Percentiles rank a stretch among this genome's conserved stretches.
phyloP scores from a whole-genome alignment of 2,888 invertebrate species.

The Eupithecia insigniata region DNA sequence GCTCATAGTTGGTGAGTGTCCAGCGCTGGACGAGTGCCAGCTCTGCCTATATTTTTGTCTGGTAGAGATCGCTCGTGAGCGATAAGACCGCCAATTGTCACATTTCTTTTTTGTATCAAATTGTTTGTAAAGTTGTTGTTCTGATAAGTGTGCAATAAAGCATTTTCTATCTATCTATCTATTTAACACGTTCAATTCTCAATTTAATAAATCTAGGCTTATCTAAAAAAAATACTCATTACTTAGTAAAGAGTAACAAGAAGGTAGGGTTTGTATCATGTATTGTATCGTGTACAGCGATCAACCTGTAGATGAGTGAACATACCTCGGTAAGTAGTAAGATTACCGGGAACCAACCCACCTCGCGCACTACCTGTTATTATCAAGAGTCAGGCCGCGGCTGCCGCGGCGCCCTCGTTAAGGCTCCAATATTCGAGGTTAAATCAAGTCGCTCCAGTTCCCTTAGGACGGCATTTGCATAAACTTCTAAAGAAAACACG shows the following conservation, averaged over 20 bases:
- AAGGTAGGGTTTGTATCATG: no score
- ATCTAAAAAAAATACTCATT: not conserved
- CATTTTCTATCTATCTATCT: no score
- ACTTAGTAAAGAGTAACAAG: not conserved
- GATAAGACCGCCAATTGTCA: no score
- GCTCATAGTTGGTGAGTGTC: not conserved
- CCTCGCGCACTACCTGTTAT: not conserved
- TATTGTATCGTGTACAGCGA: not conserved
- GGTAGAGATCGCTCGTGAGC: no score
- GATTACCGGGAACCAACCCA: not conserved
- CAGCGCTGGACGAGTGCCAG: not conserved
- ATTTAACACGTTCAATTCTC: no score
- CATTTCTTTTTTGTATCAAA: no score
- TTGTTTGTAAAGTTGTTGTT: no score
- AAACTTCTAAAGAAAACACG: constrained; percentile 26
- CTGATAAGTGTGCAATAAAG: no score
- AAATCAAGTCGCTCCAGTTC: constrained; percentile 21
- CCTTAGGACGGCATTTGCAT: constrained; percentile 22
- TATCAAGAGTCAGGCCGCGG: not conserved
- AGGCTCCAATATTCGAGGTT: constrained; percentile 11
- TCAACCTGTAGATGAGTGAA: not conserved
- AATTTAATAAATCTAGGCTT: no score
- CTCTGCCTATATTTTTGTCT: no score
- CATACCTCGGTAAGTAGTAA: not conserved
- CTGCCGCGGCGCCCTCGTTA: not conserved